Evolutionary conservation across 2,113 vertebrate species (phyloP).

Genomic region (Naja naja): DNA sequence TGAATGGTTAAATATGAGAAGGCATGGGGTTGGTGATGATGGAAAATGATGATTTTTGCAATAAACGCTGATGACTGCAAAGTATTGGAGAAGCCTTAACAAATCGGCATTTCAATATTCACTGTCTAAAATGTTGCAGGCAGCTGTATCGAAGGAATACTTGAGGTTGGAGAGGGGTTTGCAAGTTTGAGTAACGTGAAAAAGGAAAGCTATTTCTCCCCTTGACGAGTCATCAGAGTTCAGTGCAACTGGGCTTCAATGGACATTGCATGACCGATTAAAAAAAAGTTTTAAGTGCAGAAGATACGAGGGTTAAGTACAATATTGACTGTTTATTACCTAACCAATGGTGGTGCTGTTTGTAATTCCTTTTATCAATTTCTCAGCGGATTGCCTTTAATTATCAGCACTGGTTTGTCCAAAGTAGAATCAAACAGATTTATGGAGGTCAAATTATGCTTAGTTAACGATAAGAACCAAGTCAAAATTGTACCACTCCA

Average conservation of each 20-base stretch:
- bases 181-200: constrained; percentile 43
- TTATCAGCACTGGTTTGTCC: constrained; percentile 35
- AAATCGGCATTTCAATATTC: constrained; percentile 47
- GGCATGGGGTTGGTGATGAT: constrained; percentile 32
- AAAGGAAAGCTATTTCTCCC: constrained; percentile 16
- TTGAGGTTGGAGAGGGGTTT: background rate
- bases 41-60: constrained; percentile 57
- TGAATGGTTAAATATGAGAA: constrained; percentile 61
- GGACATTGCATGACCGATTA: constrained; percentile 49
- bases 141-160: background rate
- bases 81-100: constrained; percentile 38
- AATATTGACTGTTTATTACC: constrained; percentile 78
- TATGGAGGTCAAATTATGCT: constrained; percentile 29
- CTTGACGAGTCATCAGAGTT: constrained; percentile 68
- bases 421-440: constrained; percentile 13
- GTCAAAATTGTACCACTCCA: constrained; percentile 82
- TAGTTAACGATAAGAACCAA: constrained; percentile 61
- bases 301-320: constrained; percentile 80
- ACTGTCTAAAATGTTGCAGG: constrained; percentile 26
- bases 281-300: constrained; percentile 65
- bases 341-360: constrained; percentile 48
- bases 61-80: constrained; percentile 67
- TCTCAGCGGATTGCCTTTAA: background rate
- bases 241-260: constrained; percentile 54
- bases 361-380: constrained; percentile 22